Evolutionary conservation across 1,140 invertebrate genomes (phyloP), one percentile per base, ranked within the genome.

Genomic region (Temnothorax nylanderi): DNA sequence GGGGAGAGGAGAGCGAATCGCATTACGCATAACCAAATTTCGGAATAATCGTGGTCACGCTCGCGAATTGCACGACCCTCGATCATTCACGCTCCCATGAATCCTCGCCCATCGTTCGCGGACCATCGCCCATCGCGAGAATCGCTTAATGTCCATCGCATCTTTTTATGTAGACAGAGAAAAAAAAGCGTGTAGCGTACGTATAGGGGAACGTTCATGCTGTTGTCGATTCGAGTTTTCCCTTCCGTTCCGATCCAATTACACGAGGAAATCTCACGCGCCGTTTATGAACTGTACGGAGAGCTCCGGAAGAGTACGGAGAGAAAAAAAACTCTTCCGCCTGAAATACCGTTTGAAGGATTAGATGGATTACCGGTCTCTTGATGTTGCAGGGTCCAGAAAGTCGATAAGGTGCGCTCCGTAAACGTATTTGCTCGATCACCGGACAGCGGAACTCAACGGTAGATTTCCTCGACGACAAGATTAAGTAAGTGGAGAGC

Each of bases 281-380:
- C 86, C 81, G 87, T 85, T 91, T 88, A 91, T 78, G 82, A 65
- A 62, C 80, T 65, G 60, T 86, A 26, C 26, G 26, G 26, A 26
- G 26, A 26, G 26, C 26, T 26, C 80, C 89, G 89, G 85, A 91
- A 74, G 54, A 71, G 67, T 65, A 82, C 41, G 67, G 32, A 37
- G 72, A 75, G 65, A 71, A 3, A 86, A 76, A 92, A 92, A 91
- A 87, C 93, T 90, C 93, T 94, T 94, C 94, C 92, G 91, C 92
- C 93, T 84, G 74, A 87, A 58, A 89, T 93, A 88, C 86, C 91
- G 89, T 88, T 93, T 93, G 93, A 94, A 90, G 92, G 93, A 95
- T 95, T 94, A 94, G 94, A 95, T 94, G 92, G 92, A 95, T 95
- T 95, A 95, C 92, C 93, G 87, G 75, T 64, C 80, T 56, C 82